Evolutionary conservation across 2,113 vertebrate species (phyloP), one percentile per base, ranked within the genome.

Genomic region (Melanostigma gelatinosum): DNA sequence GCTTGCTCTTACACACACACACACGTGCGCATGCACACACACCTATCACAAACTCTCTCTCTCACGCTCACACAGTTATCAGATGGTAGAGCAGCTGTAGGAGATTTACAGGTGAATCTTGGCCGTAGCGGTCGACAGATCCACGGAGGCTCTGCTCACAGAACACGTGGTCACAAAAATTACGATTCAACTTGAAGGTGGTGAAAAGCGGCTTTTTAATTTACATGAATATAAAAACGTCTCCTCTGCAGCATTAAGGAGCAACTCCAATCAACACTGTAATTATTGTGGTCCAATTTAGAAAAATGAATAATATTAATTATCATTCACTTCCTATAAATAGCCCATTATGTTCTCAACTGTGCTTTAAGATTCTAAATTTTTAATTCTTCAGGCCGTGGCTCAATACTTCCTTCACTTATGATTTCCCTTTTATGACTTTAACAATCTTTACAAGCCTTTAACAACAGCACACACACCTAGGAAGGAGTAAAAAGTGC

Each of bases 1-100:
- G 94, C 90, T 95, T 94, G 92, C 95, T 93, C 94, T 94, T 84
- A 93, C 88, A 88, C 95, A 77, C 73, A 7, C 61, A 4, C 40
- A 13, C 24, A 22, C 57, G n/a, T 16, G n/a, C 29, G 1, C 8
- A 18, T 54, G 22, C 64, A 65, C 70, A 72, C 58, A 8, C 34
- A n/a, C n/a, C n/a, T n/a, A n/a, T n/a, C n/a, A n/a, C n/a, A n/a
- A n/a, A n/a, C n/a, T n/a, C n/a, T n/a, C n/a, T n/a, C n/a, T n/a
- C n/a, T n/a, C n/a, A n/a, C n/a, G n/a, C n/a, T n/a, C n/a, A n/a
- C n/a, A n/a, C n/a, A n/a, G n/a, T n/a, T n/a, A n/a, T n/a, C 75
- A 87, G 72, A 86, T 70, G 58, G 52, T 55, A 27, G 61, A 75
- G 77, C 68, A 57, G 75, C 78, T 70, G 72, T 50, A 70, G 34